Conservation (phyloP, 2,113 vertebrate species). For the Eubucco bourcierii region DNA sequence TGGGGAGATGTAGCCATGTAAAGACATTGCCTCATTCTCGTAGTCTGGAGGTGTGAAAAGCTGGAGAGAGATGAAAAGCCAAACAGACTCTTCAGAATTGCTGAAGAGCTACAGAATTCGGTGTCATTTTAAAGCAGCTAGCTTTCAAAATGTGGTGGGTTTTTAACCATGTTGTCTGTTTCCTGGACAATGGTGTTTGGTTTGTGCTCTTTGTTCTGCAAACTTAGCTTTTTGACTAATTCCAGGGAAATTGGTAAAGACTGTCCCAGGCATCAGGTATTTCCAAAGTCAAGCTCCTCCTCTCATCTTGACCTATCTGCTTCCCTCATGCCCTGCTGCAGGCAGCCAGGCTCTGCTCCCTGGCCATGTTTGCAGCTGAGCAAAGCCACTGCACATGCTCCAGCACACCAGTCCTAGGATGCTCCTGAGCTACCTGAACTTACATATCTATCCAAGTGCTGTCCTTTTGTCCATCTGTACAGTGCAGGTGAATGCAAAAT, state of each 20-base stretch:
- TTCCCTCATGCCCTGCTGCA: background rate
- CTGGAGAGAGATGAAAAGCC: background rate
- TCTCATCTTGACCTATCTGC: background rate
- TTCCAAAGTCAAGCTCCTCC: background rate
- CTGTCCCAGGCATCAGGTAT: background rate
- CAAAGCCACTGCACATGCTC: background rate
- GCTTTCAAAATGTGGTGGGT: background rate
- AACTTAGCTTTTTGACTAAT: background rate
- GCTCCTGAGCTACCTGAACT: background rate
- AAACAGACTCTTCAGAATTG: background rate
- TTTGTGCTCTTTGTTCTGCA: background rate
- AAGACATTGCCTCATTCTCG: background rate
- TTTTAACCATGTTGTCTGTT: background rate
- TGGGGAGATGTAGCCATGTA: background rate
- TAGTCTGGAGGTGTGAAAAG: background rate
- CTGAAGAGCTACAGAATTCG: background rate
- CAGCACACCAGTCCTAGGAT: background rate
- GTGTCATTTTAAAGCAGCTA: background rate
- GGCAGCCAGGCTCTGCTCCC: fast-evolving
- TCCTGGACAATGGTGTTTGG: background rate
- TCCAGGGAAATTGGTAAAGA: background rate
- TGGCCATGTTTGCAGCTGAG: background rate
- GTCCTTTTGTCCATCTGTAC: background rate
- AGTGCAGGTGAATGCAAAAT: background rate
- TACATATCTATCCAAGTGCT: background rate